Percentiles rank a stretch among this genome's conserved stretches.
Conservation (phyloP, 2,888 invertebrate genomes). For the Keiferia lycopersicella region DNA sequence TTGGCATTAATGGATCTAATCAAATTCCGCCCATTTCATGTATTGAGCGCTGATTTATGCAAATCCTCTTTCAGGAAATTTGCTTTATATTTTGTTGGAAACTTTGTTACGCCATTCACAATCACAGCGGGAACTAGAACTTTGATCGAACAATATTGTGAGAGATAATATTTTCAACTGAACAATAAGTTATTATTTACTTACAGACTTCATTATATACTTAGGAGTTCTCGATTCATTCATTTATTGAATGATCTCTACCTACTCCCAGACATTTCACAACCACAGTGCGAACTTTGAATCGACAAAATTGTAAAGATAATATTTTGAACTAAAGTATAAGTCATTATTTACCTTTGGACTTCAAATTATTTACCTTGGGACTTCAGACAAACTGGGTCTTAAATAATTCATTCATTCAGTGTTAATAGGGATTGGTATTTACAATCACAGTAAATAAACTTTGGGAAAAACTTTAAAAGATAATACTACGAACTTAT, state of each 20-base stretch:
- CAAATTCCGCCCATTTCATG: constrained; percentile 15
- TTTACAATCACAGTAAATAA: no score
- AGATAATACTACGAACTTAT: no score
- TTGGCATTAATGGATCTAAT: background rate
- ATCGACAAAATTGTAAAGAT: no score
- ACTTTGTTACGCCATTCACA: background rate
- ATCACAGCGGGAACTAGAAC: background rate
- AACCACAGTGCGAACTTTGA: no score
- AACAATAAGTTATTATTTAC: background rate
- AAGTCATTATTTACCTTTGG: no score
- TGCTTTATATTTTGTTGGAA: background rate
- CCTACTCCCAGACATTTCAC: no score
- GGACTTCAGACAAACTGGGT: no score
- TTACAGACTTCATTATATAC: background rate
- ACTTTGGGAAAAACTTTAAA: no score
- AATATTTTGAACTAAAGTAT: no score
- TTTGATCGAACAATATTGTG: background rate
- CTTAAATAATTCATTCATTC: no score
- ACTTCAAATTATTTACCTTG: no score
- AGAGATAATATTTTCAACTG: background rate
- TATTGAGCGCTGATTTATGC: background rate
- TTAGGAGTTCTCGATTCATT: background rate
- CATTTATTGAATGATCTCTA: background rate
- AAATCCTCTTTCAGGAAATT: background rate
- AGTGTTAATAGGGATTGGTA: background rate